phyloP scores from a whole-genome alignment of 2,113 vertebrate genomes.

The Hippocampus guttulatus region DNA sequence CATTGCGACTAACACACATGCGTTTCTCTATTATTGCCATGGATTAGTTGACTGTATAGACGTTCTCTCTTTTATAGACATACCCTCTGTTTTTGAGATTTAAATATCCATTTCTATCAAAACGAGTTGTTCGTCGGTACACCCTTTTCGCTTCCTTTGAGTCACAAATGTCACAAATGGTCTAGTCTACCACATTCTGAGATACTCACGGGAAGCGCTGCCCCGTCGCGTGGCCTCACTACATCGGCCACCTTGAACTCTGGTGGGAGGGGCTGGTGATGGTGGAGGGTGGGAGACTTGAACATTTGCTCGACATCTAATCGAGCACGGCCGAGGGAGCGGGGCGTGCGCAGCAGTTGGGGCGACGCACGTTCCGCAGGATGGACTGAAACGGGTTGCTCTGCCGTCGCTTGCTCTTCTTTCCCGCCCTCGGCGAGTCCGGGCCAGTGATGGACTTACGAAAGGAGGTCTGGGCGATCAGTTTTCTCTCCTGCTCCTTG shows the following conservation, averaged over 20 bases:
- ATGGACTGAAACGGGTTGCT: conserved; percentile 86
- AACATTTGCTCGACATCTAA: conserved; percentile 62
- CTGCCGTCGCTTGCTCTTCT: conserved; percentile 87
- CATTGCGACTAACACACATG: conserved; percentile 70
- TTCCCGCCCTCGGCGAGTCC: conserved; percentile 71
- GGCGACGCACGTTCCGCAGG: conserved; percentile 88
- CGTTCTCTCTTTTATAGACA: not conserved
- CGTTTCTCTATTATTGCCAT: conserved; percentile 72
- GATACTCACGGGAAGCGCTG: conserved; percentile 40
- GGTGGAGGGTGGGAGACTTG: conserved; percentile 12
- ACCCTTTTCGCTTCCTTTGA: conserved; percentile 29
- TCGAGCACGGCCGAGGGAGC: conserved; percentile 87
- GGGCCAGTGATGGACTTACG: conserved; percentile 83
- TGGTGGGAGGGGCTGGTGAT: conserved; percentile 10
- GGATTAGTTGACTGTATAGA: conserved; percentile 7
- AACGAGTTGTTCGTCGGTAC: conserved; percentile 45
- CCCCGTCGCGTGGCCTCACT: conserved; percentile 44
- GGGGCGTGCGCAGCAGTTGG: conserved; percentile 86
- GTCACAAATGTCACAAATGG: conserved; percentile 59
- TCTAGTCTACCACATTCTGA: conserved; percentile 60
- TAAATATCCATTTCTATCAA: conserved; percentile 64
- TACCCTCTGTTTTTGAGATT: conserved; percentile 37
- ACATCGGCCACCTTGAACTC: conserved; percentile 41
- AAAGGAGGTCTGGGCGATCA: conserved; percentile 73
- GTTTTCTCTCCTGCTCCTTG: conserved; percentile 87